Conservation (phyloP, 2,797 vertebrate species). For the Decapterus maruadsi region DNA sequence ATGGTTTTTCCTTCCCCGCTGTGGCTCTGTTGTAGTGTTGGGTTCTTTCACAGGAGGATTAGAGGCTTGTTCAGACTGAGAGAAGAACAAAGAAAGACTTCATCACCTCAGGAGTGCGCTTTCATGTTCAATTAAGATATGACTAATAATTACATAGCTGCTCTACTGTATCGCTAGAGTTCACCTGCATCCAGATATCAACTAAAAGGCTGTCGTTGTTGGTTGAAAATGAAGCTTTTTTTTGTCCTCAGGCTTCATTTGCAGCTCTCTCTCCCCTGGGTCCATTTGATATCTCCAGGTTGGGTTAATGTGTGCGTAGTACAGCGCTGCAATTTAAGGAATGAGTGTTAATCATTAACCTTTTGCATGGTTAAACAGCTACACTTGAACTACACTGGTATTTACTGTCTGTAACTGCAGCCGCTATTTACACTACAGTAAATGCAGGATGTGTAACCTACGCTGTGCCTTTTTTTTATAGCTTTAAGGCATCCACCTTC, state of each 20-base stretch:
- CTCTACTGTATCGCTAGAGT: neutral
- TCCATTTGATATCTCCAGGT: constrained; percentile 21
- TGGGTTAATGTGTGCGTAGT: constrained; percentile 70
- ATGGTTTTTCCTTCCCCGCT: neutral
- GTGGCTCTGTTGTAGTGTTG: neutral
- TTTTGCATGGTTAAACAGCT: constrained; percentile 6
- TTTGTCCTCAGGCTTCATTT: neutral
- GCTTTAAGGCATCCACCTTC: neutral
- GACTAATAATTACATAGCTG: neutral
- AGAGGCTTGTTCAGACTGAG: neutral
- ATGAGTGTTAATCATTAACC: constrained; percentile 72
- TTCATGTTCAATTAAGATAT: neutral
- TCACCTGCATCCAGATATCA: neutral
- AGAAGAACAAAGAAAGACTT: constrained; percentile 3
- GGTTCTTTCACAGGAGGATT: constrained; percentile 6
- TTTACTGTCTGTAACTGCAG: neutral
- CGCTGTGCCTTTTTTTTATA: neutral
- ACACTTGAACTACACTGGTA: neutral
- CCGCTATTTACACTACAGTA: constrained; percentile 4
- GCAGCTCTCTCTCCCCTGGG: neutral
- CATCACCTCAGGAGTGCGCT: neutral
- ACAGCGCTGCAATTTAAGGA: constrained; percentile 47
- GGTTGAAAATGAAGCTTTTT: neutral
- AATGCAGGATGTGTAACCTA: constrained; percentile 7
- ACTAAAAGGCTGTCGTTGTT: neutral